These are phyloP conservation scores for Pseudomyrmex flavicornis DNA, from an alignment of 1,140 invertebrate genomes.

Conservation along the genomic window DNA sequence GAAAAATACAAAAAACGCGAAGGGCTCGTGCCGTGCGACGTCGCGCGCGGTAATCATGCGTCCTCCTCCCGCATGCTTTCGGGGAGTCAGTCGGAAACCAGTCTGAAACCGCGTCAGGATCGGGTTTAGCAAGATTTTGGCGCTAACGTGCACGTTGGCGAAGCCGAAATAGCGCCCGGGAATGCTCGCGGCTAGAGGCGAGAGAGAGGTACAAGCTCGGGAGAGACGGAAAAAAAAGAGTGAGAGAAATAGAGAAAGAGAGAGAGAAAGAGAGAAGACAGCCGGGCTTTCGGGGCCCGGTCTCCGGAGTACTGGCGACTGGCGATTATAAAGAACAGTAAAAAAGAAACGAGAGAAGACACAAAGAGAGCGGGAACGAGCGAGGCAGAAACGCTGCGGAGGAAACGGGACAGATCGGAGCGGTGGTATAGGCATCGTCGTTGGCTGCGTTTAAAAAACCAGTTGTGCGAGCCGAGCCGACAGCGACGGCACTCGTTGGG, in stretches of 20 bases:
- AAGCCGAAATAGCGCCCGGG: constrained; percentile 76
- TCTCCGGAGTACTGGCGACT: constrained; percentile 78
- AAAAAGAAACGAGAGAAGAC: constrained; percentile 81
- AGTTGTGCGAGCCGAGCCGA: constrained; percentile 83
- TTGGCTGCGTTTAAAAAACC: constrained; percentile 85
- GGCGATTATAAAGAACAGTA: constrained; percentile 85
- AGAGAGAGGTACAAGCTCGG: constrained; percentile 21
- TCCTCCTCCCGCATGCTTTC: constrained; percentile 45
- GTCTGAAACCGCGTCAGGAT: constrained; percentile 43
- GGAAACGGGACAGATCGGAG: constrained; percentile 67
- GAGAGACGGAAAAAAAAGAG: constrained; percentile 18
- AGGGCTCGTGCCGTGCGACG: constrained; percentile 45
- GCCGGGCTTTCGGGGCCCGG: constrained; percentile 75
- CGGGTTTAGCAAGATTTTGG: constrained; percentile 72
- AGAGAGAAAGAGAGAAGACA: constrained; percentile 37
- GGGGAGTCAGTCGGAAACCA: constrained; percentile 34
- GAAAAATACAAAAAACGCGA: constrained; percentile 35
- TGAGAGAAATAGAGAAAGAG: constrained; percentile 9
- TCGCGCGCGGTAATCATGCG: constrained; percentile 34
- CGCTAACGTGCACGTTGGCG: constrained; percentile 58
- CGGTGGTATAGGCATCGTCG: constrained; percentile 83
- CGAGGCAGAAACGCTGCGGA: constrained; percentile 34
- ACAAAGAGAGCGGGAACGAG: constrained; percentile 39
- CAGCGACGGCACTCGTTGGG: constrained; percentile 73
- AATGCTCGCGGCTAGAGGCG: constrained; percentile 82